Base-by-base conservation (phyloP, 2,888 invertebrate species). In the Ectemnius lituratus region DNA sequence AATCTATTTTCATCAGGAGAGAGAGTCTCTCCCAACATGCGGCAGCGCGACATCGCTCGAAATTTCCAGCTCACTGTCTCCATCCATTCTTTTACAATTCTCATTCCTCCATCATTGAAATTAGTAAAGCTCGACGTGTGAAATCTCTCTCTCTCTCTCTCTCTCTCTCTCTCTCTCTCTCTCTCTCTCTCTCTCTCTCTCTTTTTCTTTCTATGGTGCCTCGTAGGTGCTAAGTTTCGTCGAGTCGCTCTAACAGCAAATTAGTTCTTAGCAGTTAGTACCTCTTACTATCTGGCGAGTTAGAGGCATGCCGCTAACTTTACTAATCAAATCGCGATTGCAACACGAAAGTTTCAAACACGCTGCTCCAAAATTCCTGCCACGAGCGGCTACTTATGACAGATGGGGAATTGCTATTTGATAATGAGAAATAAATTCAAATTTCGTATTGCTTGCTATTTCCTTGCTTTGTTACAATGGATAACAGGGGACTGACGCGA, bases 391-490 rank as follows among this genome's bases (percentile, higher is more conserved):
- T 37, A 11, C 37, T 37, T 37, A 37, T 37, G 8, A 37, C 37
- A 1, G 37, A 37, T 6, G 37, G 37, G 37, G 5, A 37, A 37
- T 37, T 37, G 4, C 11, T 37, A 37, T 8, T 37, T 37, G 8
- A 37, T 11, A 8, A 37, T 37, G 4, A 11, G 37, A 37, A 37
- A 37, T 0, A 37, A 37, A 1, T 6, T 37, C 5, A 6, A 6
- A 6, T 56, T 2, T 23, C 65, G 14, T 59, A 4, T 63, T 66
- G 18, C 37, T 14, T 57, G 16, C 37, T 28, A 20, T 61, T 28
- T 8, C 66, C 59, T 80, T 46, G 63, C 56, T 45, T 46, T 64
- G 67, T 65, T 69, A 20, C 20, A 56, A 64, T 28, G 6, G 23
- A 58, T 45, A 23, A 46, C 28, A 63, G 11, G 4, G 23, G 60